These are phyloP conservation scores for Lasioglossum baleicum DNA, from an alignment of 1,140 invertebrate species.

Conservation along the genomic window DNA sequence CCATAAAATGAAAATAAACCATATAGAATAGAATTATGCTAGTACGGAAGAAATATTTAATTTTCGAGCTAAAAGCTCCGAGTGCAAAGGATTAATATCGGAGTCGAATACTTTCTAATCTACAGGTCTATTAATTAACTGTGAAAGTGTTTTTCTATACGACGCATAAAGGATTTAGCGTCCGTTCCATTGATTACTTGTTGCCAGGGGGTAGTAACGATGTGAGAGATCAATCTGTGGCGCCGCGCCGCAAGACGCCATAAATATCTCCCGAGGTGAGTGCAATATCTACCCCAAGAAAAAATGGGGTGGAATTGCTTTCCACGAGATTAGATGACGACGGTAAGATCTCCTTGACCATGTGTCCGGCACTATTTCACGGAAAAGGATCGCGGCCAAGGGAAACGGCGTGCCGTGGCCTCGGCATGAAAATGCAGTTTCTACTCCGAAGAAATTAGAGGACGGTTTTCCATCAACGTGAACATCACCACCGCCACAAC, in stretches of 20 bases:
- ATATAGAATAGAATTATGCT: no score
- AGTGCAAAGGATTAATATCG: no score
- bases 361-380: not conserved
- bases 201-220: not conserved
- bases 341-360: not conserved
- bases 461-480: constrained; percentile 5
- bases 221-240: not conserved
- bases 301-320: not conserved
- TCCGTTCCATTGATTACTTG: not conserved
- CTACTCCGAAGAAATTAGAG: constrained; percentile 24
- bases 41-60: no score
- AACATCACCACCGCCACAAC: not conserved
- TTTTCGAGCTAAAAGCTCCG: no score
- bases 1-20: no score
- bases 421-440: constrained; percentile 10
- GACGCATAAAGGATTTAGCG: not conserved
- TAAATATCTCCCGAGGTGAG: constrained; percentile 1
- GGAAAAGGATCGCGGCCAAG: not conserved
- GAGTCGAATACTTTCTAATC: no score
- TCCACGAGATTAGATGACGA: not conserved
- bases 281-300: not conserved
- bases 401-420: not conserved
- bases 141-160: no score
- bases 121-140: no score
- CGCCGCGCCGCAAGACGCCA: not conserved